Conservation (phyloP, 64 coral and sea anemone genomes). For the Dendronephthya gigantea region DNA sequence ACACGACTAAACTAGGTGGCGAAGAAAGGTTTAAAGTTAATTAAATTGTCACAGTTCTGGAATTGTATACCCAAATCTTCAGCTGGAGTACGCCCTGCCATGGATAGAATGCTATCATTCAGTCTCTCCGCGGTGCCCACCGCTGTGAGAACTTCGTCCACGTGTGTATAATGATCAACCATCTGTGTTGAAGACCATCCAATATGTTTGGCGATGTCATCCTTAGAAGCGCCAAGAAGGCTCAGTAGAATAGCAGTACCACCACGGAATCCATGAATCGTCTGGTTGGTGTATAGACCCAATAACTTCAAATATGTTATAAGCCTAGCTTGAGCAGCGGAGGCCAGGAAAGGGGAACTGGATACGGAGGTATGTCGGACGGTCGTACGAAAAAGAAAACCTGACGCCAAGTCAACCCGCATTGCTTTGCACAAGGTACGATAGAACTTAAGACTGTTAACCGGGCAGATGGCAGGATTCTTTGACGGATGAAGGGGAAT, state of each 20-base stretch:
- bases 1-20: too few species aligned
- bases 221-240: constrained; percentile 33
- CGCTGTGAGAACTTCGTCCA: constrained; percentile 13
- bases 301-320: constrained; percentile 2
- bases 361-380: not conserved
- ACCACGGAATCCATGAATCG: constrained; percentile 38
- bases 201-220: constrained; percentile 29
- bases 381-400: constrained; percentile 27
- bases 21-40: too few species aligned
- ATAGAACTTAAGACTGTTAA: constrained; percentile 36
- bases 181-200: constrained; percentile 12
- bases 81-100: too few species aligned
- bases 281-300: constrained; percentile 29
- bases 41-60: too few species aligned
- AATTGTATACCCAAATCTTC: too few species aligned
- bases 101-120: too few species aligned
- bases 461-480: constrained; percentile 46
- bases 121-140: too few species aligned
- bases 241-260: constrained; percentile 30
- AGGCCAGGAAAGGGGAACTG: constrained; percentile 10
- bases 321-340: constrained; percentile 28
- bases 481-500: constrained; percentile 11
- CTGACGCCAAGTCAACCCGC: not conserved
- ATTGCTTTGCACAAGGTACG: constrained; percentile 12
- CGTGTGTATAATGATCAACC: constrained; percentile 35